Conservation (phyloP, 2,113 vertebrate species). For the Crotalus tigris region DNA sequence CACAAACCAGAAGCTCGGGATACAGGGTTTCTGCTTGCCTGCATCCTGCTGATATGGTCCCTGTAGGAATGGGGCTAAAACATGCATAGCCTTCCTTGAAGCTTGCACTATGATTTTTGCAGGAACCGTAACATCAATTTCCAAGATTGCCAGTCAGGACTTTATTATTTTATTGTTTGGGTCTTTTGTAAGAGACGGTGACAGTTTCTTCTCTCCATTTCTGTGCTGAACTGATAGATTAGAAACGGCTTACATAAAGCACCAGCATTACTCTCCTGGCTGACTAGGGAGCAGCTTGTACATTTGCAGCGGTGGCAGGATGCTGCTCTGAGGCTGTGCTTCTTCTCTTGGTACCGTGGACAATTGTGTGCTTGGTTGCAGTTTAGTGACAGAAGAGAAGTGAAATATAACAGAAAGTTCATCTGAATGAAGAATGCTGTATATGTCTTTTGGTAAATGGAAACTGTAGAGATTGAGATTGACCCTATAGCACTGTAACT, state of each 20-base stretch:
- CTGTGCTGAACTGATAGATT: neutral
- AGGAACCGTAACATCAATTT: neutral
- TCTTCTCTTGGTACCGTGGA: neutral
- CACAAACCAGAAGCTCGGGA: slow-evolving; percentile 46
- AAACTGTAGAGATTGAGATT: neutral
- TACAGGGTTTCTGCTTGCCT: slow-evolving; percentile 11
- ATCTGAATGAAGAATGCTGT: neutral
- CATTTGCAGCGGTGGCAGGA: neutral
- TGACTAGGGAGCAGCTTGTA: neutral
- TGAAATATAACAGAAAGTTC: neutral
- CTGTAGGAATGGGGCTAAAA: slow-evolving; percentile 23
- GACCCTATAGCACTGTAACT: neutral
- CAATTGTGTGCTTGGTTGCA: neutral
- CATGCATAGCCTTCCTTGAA: rapidly evolving
- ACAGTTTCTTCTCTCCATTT: neutral
- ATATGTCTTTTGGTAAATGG: neutral
- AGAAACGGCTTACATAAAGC: neutral
- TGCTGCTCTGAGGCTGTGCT: neutral
- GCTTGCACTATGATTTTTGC: neutral
- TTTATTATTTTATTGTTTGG: neutral
- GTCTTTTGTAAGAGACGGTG: too few relatives aligned
- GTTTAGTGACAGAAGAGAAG: neutral
- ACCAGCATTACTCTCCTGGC: too few relatives aligned
- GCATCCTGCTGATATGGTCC: neutral
- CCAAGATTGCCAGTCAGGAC: neutral